phyloP scores from a whole-genome alignment of 2,888 invertebrate genomes.

The Celastrina argiolus region DNA sequence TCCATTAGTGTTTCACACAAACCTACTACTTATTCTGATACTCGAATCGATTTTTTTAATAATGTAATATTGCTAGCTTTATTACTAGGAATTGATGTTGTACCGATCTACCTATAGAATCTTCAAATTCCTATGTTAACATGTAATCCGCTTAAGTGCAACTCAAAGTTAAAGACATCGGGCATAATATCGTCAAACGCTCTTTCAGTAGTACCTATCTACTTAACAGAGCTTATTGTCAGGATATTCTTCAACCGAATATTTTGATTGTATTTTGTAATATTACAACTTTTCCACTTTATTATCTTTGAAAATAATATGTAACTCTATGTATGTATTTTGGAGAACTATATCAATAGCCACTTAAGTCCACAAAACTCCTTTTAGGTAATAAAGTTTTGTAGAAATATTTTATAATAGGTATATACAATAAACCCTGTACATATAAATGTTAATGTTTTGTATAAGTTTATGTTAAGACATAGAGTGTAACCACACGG shows the following conservation, averaged over 20 bases:
- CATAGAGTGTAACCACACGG: conserved; percentile 50
- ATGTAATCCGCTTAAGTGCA: background rate
- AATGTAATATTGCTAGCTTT: background rate
- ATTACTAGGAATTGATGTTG: conserved; percentile 3
- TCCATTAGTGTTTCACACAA: background rate
- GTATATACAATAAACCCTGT: conserved; percentile 12
- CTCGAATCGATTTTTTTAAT: background rate
- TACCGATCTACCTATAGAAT: background rate
- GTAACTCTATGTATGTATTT: background rate
- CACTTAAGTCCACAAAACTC: background rate
- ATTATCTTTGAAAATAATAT: background rate
- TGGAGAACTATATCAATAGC: conserved; percentile 15
- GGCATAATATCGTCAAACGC: background rate
- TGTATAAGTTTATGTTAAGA: conserved; percentile 34
- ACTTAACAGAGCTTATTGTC: background rate
- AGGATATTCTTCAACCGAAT: too few species aligned
- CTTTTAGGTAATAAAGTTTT: background rate
- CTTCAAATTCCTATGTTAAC: background rate
- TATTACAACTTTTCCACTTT: background rate
- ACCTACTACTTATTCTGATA: background rate
- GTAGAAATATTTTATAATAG: conserved; percentile 11
- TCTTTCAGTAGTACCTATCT: background rate
- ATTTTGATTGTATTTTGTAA: background rate
- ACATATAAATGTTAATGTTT: conserved; percentile 17
- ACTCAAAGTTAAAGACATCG: background rate